A percentile compares a stretch with the other conserved stretches of the same genome.
Evolutionary conservation across 2,888 invertebrate species (phyloP).

Genomic region (Theodoxus fluviatilis): DNA sequence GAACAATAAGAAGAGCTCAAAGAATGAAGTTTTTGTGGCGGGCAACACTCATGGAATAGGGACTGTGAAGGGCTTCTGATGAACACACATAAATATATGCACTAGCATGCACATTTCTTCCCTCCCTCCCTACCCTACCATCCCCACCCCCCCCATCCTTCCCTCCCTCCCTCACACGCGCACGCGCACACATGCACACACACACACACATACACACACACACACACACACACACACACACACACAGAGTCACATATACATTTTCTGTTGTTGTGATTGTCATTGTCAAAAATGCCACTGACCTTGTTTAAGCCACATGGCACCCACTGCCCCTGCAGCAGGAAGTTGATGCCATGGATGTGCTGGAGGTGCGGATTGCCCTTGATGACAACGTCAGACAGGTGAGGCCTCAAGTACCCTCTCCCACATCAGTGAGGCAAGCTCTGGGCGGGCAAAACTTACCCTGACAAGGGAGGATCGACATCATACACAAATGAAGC

Average conservation of each 20-base stretch:
- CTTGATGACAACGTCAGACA: slow-evolving; percentile 44
- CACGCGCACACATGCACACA: no score
- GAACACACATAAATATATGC: no score
- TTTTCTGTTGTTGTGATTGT: background rate
- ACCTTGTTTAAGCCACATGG: slow-evolving; percentile 54
- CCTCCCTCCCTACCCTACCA: no score
- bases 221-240: slow-evolving; percentile 4
- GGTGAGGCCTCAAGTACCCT: slow-evolving; percentile 39
- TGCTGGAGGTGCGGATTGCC: slow-evolving; percentile 46
- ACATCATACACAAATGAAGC: background rate
- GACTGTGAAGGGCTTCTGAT: no score
- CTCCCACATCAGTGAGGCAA: slow-evolving; percentile 45
- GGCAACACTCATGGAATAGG: no score
- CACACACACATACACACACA: slow-evolving; percentile 14
- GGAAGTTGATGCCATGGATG: slow-evolving; percentile 46
- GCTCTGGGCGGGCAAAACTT: slow-evolving; percentile 39
- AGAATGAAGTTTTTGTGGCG: no score
- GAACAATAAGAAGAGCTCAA: no score
- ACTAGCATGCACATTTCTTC: no score
- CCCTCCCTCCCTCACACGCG: no score
- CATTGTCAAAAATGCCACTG: slow-evolving; percentile 24
- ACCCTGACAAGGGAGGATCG: slow-evolving; percentile 39
- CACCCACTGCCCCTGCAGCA: slow-evolving; percentile 54
- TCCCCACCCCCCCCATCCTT: no score
- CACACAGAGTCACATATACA: background rate